A percentile compares a stretch with the other conserved stretches of the same genome.
Evolutionary conservation across 2,888 invertebrate species (phyloP).

Genomic region (Hyppa rectilinea): DNA sequence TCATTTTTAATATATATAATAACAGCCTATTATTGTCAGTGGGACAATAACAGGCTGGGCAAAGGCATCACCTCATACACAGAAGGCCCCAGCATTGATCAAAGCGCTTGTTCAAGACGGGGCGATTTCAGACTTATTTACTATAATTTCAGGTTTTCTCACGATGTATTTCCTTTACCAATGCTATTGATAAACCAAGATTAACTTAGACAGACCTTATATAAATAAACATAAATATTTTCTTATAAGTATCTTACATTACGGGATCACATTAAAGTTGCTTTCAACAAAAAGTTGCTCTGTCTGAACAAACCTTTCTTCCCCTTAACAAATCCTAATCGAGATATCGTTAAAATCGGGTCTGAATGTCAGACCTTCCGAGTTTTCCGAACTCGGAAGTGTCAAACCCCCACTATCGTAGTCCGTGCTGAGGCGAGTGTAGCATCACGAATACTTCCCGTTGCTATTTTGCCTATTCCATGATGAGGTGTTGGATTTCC

Average conservation of each 20-base stretch:
- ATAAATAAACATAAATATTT: neutral
- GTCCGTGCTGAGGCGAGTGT: conserved; percentile 13
- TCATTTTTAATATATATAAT: no score
- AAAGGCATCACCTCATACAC: no score
- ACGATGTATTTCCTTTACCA: no score
- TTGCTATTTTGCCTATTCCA: conserved; percentile 83
- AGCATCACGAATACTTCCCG: conserved; percentile 78
- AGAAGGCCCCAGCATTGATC: no score
- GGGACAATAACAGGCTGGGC: no score
- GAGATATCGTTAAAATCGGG: conserved; percentile 33
- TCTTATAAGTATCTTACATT: neutral
- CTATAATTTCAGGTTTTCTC: no score
- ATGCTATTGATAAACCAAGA: no score
- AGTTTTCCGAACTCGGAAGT: conserved; percentile 34
- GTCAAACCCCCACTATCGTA: conserved; percentile 33
- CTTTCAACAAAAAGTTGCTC: conserved; percentile 34
- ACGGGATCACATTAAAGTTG: conserved; percentile 5
- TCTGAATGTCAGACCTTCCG: conserved; percentile 30
- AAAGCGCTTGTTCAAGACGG: no score
- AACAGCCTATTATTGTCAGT: no score
- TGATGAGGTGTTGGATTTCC: conserved; percentile 65
- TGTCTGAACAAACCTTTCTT: conserved; percentile 34
- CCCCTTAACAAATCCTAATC: conserved; percentile 22
- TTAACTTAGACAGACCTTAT: no score
- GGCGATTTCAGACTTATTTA: no score